Evolutionary conservation across 2,888 invertebrate genomes (phyloP), one percentile per base, ranked within the genome.

Genomic region (Pseudanteris insignis): DNA sequence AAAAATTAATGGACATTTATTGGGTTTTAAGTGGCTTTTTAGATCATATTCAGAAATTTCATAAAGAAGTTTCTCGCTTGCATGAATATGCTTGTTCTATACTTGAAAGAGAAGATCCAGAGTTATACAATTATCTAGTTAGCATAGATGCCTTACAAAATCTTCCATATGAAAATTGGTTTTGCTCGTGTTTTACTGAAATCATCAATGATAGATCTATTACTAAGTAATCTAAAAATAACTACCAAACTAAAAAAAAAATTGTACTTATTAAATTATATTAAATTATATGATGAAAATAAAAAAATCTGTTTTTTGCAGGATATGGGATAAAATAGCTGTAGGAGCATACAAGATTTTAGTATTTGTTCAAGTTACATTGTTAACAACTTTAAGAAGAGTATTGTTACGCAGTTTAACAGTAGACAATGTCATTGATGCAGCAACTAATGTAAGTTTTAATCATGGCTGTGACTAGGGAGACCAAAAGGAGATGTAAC

Each of bases 321-420:
- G 92, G 76, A 89, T 94, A 64, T 94, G 93, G 92, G 94, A 94
- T 77, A 93, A 93, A 81, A 82, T 94, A 21, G 88, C 91, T 73
- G 92, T 91, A 28, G 93, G 94, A 2, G 92, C 92, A 0, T 88
- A 87, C 26, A 90, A 89, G 81, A 90, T 94, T 70, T 83, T 94
- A 33, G 86, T 90, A 0, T 93, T 88, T 78, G 88, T 91, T 1
- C 88, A 90, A 32, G 85, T 92, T 10, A 88, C 89, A 69, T 81
- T 91, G 38, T 81, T 92, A 3, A 87, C 88, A 36, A 89, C 89
- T 10, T 80, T 90, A 46, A 84, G 89, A 57, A 82, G 89, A 67
- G 84, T 85, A 62, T 81, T 92, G 59, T 74, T 91, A 43, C 85
- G 84, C 63, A 86, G 88, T 63, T 84, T 81, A 38, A 84, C 82